A percentile compares a stretch with the other conserved stretches of the same genome.
Evolutionary conservation across 2,113 vertebrate genomes (phyloP).

Genomic region (Cyrtonyx montezumae): DNA sequence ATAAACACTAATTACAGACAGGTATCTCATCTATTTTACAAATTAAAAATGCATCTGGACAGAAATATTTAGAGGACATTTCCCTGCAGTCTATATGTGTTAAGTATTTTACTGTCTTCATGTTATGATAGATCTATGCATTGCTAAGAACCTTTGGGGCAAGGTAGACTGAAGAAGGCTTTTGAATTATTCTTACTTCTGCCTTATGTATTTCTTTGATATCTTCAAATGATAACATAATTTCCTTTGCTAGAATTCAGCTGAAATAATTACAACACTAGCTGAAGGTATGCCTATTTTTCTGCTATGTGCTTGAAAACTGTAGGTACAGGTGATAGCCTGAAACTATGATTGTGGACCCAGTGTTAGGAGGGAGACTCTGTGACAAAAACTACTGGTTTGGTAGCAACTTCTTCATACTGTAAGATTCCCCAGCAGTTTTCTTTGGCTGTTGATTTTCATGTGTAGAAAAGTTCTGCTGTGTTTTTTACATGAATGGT

Average conservation of each 20-base stretch:
- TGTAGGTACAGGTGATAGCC: fast-evolving
- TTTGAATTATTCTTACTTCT: background rate
- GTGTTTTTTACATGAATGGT: background rate
- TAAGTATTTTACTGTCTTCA: background rate
- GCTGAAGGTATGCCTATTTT: background rate
- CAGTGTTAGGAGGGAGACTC: background rate
- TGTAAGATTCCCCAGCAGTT: background rate
- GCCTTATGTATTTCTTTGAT: background rate
- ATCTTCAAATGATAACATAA: background rate
- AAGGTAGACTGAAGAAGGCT: background rate
- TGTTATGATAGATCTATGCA: background rate
- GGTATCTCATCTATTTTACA: background rate
- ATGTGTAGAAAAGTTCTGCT: background rate
- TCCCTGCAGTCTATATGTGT: background rate
- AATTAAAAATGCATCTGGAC: background rate
- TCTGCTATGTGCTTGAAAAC: background rate
- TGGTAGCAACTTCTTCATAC: background rate
- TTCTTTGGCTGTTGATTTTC: background rate
- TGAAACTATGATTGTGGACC: background rate
- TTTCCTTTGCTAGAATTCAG: background rate
- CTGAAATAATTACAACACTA: background rate
- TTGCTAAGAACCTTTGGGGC: background rate
- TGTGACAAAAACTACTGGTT: background rate
- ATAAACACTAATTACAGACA: background rate
- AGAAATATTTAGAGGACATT: background rate